Evolutionary conservation across 2,113 vertebrate genomes (phyloP).

Genomic region (Pomatostomus ruficeps): DNA sequence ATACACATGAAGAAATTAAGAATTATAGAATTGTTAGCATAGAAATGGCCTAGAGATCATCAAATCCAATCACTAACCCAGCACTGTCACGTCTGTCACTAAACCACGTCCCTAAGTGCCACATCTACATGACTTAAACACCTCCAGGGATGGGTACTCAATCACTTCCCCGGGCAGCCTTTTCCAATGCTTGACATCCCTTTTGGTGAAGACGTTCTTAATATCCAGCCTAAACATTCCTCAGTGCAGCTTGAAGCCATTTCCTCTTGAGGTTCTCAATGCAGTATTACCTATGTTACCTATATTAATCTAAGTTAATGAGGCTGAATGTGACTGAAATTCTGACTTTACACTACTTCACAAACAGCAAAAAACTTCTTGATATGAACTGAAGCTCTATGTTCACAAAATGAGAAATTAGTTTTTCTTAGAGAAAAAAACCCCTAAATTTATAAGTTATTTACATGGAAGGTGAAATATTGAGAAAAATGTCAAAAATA

Average conservation of each 20-base stretch:
- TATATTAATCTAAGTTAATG: not conserved
- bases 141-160: not conserved
- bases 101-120: not conserved
- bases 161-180: not conserved
- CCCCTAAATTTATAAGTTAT: not conserved
- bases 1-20: not conserved
- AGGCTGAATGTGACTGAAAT: not conserved
- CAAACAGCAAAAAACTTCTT: not conserved
- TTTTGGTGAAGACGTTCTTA: not conserved
- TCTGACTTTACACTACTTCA: not conserved
- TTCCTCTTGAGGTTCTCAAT: not conserved
- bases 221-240: not conserved
- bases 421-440: not conserved
- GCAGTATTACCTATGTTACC: not conserved
- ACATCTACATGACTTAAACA: not conserved
- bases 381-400: not conserved
- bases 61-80: not conserved
- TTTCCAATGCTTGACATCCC: not conserved
- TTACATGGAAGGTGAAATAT: not conserved
- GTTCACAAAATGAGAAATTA: not conserved
- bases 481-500: not conserved
- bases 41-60: not conserved
- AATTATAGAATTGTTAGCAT: not conserved
- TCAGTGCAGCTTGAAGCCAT: not conserved
- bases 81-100: fast-evolving